A percentile compares a stretch with the other conserved stretches of the same genome.
phyloP scores from a whole-genome alignment of 2,113 vertebrate genomes.

The Ceuthmochares aereus region DNA sequence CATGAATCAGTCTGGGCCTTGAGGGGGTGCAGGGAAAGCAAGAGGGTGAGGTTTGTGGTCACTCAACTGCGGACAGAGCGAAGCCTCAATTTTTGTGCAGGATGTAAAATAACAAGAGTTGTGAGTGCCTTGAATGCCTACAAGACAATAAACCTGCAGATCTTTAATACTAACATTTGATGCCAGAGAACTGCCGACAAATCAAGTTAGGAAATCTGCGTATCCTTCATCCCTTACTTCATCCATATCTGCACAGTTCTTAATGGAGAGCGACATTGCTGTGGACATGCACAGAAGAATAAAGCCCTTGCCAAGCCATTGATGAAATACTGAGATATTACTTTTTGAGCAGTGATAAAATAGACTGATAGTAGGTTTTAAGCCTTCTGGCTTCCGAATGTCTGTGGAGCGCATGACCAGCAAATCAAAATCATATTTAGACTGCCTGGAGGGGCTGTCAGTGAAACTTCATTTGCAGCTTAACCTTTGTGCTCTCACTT shows the following conservation, averaged over 20 bases:
- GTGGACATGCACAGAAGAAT: neutral
- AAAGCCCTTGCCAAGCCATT: neutral
- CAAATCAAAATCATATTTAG: conserved; percentile 36
- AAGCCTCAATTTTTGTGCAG: neutral
- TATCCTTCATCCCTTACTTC: neutral
- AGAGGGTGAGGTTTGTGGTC: neutral
- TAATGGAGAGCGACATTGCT: neutral
- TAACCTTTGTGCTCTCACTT: neutral
- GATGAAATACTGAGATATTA: neutral
- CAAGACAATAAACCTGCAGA: neutral
- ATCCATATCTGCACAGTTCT: neutral
- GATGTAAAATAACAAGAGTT: neutral
- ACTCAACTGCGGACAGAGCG: neutral
- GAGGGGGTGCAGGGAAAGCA: neutral
- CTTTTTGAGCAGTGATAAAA: conserved; percentile 34
- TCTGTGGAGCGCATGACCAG: neutral
- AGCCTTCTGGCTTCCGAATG: neutral
- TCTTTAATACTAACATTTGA: conserved; percentile 8
- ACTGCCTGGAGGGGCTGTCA: neutral
- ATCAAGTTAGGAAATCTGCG: neutral
- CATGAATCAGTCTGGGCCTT: neutral
- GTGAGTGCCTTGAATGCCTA: neutral
- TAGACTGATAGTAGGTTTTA: neutral
- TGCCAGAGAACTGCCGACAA: neutral
- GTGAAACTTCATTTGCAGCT: neutral